phyloP scores from a whole-genome alignment of 2,113 vertebrate genomes.

The Muscicapa adusta region DNA sequence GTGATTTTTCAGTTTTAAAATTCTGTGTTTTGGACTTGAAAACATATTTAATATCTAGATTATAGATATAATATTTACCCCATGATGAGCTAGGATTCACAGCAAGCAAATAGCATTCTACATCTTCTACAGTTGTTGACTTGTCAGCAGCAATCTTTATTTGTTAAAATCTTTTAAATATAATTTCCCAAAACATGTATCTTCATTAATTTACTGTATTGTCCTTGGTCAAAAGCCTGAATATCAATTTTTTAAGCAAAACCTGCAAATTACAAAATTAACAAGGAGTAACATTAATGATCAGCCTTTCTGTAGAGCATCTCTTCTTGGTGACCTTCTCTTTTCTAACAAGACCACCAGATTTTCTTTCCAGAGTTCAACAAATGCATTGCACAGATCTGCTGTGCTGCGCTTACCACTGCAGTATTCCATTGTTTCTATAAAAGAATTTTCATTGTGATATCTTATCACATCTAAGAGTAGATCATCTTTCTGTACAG shows the following conservation, averaged over 20 bases:
- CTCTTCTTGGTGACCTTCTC: background rate
- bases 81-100: background rate
- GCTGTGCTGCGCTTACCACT: background rate
- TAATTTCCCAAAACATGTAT: background rate
- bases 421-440: background rate
- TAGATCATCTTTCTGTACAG: background rate
- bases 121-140: rapidly evolving
- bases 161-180: background rate
- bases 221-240: background rate
- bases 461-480: background rate
- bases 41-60: background rate
- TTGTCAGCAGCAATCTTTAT: background rate
- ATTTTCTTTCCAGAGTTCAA: background rate
- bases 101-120: background rate
- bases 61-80: background rate
- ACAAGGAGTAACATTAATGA: background rate
- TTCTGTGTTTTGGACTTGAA: background rate
- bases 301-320: background rate
- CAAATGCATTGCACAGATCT: background rate
- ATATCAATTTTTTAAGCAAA: background rate
- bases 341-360: background rate
- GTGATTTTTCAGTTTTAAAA: background rate
- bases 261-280: background rate
- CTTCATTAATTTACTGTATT: background rate
- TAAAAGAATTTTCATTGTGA: background rate